These are phyloP conservation scores for Xyliphius kryptos DNA, from an alignment of 2,113 vertebrate species.

Conservation along the genomic window DNA sequence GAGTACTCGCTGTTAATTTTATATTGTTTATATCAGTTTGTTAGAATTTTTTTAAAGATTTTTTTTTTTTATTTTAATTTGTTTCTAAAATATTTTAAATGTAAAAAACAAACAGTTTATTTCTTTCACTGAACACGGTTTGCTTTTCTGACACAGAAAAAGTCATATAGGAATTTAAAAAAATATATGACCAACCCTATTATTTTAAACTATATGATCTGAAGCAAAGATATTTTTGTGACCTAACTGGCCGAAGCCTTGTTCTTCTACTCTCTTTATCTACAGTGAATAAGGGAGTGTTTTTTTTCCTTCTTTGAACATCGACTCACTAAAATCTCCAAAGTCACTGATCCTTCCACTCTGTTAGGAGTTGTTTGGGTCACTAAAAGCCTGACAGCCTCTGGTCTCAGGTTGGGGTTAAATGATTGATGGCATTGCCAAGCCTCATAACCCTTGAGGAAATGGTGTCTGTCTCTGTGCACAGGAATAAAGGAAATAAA, in stretches of 20 bases:
- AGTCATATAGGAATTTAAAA: no score
- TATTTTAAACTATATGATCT: not conserved
- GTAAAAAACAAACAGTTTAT: no score
- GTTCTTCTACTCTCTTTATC: not conserved
- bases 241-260: not conserved
- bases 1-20: no score
- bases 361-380: constrained; percentile 6
- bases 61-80: no score
- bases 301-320: not conserved
- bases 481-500: constrained; percentile 59
- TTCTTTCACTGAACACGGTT: no score
- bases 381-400: constrained; percentile 9
- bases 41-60: no score
- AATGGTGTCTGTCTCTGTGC: constrained; percentile 50
- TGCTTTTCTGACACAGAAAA: no score
- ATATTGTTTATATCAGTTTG: no score
- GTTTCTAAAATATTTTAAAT: no score
- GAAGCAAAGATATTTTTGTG: not conserved
- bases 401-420: constrained; percentile 26
- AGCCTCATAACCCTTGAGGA: constrained; percentile 51
- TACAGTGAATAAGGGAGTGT: constrained; percentile 3
- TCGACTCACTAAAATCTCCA: not conserved
- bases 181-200: no score
- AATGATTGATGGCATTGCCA: constrained; percentile 60
- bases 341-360: not conserved